Base-by-base conservation (phyloP, 1,140 invertebrate species). In the Drosophila murphyi region DNA sequence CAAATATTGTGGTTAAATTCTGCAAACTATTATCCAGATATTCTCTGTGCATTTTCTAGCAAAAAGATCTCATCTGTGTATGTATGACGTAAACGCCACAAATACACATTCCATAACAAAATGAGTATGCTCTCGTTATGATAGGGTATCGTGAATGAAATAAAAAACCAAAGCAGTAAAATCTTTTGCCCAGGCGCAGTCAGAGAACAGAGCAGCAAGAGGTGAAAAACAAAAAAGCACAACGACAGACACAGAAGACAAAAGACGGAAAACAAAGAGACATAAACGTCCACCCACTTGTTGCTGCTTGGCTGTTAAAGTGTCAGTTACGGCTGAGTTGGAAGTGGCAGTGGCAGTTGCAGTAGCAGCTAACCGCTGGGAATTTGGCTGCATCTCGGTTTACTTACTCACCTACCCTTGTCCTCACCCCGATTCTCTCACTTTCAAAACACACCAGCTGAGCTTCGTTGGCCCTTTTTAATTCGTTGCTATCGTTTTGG, bases 261-360 rank as follows among this genome's bases (percentile, higher is more conserved):
- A 60, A 34, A 60, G 57, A 60, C 50, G 54, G 41, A 88, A 88
- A 76, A 88, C 85, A 88, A 88, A 89, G 78, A 89, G 85, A 89
- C 85, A 85, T 88, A 89, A 88, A 88, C 75, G 85, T 88, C 85
- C 85, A 89, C 85, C 85, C 85, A 88, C 85, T 88, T 88, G 85
- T 61, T 73, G 71, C 50, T 68, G 56, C 48, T 78, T 88, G 85
- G 85, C 85, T 85, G 85, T 80, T 85, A 76, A 89, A 85, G 85
- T 89, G 85, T 88, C 85, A 80, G 85, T 88, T 88, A 77, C 77
- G 56, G 70, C 39, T 61, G 32, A 31, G 20, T 34, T 45, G 31
- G 32, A 51, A 45, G 57, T 52, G 37, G 37, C 60, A n/a, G 59
- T 34, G n/a, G 20, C 37, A 43, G 47, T 52, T 29, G 28, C 54